phyloP scores from a whole-genome alignment of 2,888 invertebrate genomes.

The Leucoptera coffeella region DNA sequence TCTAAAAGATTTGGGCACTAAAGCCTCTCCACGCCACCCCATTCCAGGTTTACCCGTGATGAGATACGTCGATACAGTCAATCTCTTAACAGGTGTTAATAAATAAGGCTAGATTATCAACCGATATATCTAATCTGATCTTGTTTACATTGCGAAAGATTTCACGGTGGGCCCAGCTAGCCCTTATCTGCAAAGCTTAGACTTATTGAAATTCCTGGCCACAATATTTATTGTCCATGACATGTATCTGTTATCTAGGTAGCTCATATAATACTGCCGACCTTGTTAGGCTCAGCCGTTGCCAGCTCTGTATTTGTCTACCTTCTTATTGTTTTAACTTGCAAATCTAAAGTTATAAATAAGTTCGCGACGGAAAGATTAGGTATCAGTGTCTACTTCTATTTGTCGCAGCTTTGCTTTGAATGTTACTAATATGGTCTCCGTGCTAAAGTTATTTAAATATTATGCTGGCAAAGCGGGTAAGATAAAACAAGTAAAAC shows the following conservation, averaged over 20 bases:
- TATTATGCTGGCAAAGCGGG: no score
- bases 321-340: conserved; percentile 30
- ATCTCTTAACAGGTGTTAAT: conserved; percentile 24
- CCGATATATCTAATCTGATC: conserved; percentile 34
- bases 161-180: conserved; percentile 15
- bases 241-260: conserved; percentile 27
- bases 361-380: conserved; percentile 18
- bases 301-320: conserved; percentile 26
- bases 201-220: conserved; percentile 28
- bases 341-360: conserved; percentile 31
- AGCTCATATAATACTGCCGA: conserved; percentile 21
- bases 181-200: conserved; percentile 27
- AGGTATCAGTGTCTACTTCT: conserved; percentile 25
- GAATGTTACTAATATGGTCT: conserved; percentile 11
- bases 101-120: conserved; percentile 35
- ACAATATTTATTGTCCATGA: conserved; percentile 35
- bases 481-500: no score
- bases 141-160: conserved; percentile 36
- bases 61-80: conserved; percentile 20
- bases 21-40: no score
- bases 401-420: conserved; percentile 18
- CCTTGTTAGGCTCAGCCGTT: conserved; percentile 42
- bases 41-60: conserved; percentile 5
- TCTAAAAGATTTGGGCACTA: no score
- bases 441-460: conserved; percentile 13